A percentile compares a stretch with the other conserved stretches of the same genome.
Evolutionary conservation across 2,113 vertebrate genomes (phyloP).

Genomic region (Actinemys pallida): DNA sequence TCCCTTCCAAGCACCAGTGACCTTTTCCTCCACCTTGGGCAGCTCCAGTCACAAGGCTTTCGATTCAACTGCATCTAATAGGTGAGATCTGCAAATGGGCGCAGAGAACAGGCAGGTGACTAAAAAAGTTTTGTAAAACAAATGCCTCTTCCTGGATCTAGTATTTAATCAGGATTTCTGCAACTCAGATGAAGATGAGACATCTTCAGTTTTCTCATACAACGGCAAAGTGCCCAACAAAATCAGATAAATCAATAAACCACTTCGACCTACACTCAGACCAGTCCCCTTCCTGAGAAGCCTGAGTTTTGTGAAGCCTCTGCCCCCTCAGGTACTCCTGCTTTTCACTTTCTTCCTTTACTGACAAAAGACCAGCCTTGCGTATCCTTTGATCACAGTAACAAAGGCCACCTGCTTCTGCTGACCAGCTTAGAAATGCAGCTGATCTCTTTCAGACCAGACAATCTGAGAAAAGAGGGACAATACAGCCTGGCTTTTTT

Average conservation of each 20-base stretch:
- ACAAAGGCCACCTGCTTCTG: neutral
- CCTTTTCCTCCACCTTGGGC: neutral
- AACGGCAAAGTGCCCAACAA: too few relatives aligned
- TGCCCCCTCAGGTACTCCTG: neutral
- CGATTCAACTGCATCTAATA: neutral
- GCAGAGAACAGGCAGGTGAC: neutral
- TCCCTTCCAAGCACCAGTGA: neutral
- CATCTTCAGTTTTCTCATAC: too few relatives aligned
- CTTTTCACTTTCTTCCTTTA: neutral
- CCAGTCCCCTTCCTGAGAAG: neutral
- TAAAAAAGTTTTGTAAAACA: too few relatives aligned
- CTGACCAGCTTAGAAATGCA: neutral
- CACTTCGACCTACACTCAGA: neutral
- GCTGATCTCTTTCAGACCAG: neutral
- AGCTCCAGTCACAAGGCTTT: neutral
- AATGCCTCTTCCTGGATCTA: too few relatives aligned
- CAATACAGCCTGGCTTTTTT: neutral
- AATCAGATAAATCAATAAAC: too few relatives aligned
- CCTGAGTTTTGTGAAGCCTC: neutral
- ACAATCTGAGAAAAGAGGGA: neutral
- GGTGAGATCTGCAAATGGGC: neutral
- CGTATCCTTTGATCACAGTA: neutral
- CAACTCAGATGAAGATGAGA: too few relatives aligned
- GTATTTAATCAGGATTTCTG: too few relatives aligned
- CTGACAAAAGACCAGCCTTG: neutral